Evolutionary conservation across 1,140 invertebrate species (phyloP).

Genomic region (Ooceraea biroi): DNA sequence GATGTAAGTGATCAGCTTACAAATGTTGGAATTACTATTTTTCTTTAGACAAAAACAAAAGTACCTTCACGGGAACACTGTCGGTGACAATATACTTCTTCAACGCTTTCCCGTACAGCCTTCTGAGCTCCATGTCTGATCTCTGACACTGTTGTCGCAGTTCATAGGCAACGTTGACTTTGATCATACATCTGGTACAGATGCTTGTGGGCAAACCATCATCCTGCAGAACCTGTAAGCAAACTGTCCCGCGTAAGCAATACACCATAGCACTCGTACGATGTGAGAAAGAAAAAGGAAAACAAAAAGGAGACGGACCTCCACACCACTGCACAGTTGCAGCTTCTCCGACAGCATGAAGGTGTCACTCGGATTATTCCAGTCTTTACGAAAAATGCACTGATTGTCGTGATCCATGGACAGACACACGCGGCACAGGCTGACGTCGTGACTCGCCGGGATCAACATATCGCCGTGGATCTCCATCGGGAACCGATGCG

Average conservation of each 20-base stretch:
- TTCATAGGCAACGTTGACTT: conserved; percentile 77
- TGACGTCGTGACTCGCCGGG: conserved; percentile 8
- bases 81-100: conserved; percentile 10
- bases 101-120: conserved; percentile 71
- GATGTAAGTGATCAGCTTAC: not conserved
- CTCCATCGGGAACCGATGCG: not conserved
- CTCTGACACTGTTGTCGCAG: conserved; percentile 81
- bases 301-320: conserved; percentile 72
- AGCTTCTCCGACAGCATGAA: conserved; percentile 75
- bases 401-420: conserved; percentile 72
- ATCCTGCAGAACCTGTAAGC: conserved; percentile 71
- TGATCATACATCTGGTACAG: conserved; percentile 77
- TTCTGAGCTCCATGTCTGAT: conserved; percentile 76
- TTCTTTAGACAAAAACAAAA: not conserved
- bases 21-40: not conserved
- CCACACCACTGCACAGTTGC: conserved; percentile 77
- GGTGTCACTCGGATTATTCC: conserved; percentile 27
- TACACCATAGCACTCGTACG: too few species aligned
- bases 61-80: conserved; percentile 39
- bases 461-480: conserved; percentile 19
- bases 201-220: conserved; percentile 80
- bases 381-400: conserved; percentile 71
- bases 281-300: not conserved
- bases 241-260: not conserved
- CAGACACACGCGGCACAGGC: conserved; percentile 78